Conservation (phyloP, 2,113 vertebrate genomes). For the Phalacrocorax aristotelis region DNA sequence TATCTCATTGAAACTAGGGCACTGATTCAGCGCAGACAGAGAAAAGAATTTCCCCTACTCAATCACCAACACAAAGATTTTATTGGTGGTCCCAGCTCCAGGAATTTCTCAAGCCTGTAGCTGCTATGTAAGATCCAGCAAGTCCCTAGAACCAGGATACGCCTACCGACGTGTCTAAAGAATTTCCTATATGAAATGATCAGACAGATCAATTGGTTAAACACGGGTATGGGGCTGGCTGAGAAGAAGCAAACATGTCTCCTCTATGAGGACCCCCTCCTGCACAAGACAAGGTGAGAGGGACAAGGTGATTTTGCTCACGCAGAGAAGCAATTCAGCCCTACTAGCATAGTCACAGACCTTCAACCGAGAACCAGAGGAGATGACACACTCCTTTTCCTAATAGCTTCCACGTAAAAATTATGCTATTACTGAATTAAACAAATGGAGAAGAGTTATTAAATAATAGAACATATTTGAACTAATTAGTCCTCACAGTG, state of each 20-base stretch:
- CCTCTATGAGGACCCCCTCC: too few relatives aligned
- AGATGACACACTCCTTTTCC: not conserved
- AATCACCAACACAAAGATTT: not conserved
- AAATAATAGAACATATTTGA: not conserved
- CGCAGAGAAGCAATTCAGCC: not conserved
- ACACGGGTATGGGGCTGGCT: rapidly evolving
- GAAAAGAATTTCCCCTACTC: constrained; percentile 48
- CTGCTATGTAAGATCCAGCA: not conserved
- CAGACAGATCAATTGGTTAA: not conserved
- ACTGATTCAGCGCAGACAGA: constrained; percentile 50
- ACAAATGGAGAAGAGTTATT: not conserved
- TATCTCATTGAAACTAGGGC: constrained; percentile 47
- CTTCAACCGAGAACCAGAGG: not conserved
- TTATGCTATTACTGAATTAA: not conserved
- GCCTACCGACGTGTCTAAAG: rapidly evolving
- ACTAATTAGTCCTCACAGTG: not conserved
- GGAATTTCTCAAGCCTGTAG: not conserved
- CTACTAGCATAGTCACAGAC: not conserved
- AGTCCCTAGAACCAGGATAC: not conserved
- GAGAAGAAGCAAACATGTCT: not conserved
- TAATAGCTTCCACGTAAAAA: not conserved
- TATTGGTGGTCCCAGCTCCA: constrained; percentile 42
- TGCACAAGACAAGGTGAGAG: not conserved
- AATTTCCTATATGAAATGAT: not conserved
- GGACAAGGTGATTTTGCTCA: not conserved